Conservation (phyloP, 2,113 vertebrate species). For the Gulo gulo region DNA sequence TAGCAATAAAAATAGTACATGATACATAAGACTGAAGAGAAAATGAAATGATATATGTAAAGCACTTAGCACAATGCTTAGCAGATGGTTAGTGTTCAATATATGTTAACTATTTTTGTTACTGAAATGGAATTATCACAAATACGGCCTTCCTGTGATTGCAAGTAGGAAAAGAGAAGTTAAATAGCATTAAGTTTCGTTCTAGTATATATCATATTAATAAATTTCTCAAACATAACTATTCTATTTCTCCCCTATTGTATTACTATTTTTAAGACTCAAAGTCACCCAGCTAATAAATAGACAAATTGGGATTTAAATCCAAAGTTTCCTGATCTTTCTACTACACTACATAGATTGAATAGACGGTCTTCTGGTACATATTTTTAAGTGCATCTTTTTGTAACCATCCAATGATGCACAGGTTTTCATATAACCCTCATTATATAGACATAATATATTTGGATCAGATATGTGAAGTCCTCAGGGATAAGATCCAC, state of each 20-base stretch:
- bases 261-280: background rate
- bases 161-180: background rate
- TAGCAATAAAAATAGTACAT: background rate
- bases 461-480: background rate
- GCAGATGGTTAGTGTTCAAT: background rate
- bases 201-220: background rate
- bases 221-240: background rate
- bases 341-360: background rate
- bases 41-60: background rate
- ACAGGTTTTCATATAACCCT: background rate
- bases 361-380: background rate
- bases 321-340: background rate
- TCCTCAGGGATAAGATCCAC: background rate
- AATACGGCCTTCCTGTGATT: background rate
- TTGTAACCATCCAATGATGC: background rate
- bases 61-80: background rate
- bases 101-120: background rate
- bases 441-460: background rate
- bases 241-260: background rate
- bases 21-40: background rate
- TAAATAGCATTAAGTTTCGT: background rate
- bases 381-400: background rate
- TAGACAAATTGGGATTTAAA: background rate
- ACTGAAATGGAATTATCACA: background rate
- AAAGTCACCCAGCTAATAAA: background rate